phyloP scores from a whole-genome alignment of 1,140 invertebrate genomes.

The Leptonema lineaticorne region DNA sequence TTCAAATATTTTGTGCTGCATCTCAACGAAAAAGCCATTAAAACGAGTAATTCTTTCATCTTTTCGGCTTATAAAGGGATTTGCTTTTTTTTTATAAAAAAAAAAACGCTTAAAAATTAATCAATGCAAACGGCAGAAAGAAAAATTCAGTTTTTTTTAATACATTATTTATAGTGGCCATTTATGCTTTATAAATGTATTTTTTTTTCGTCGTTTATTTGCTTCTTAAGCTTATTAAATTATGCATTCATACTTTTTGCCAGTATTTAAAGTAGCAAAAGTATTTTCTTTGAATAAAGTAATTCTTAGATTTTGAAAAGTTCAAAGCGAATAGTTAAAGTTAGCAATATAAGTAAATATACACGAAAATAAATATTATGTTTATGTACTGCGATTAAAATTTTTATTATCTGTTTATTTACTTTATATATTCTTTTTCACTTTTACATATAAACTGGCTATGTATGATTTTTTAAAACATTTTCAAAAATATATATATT shows the following conservation, averaged over 20 bases:
- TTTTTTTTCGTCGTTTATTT: neutral
- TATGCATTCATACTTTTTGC: neutral
- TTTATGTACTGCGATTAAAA: too few species aligned
- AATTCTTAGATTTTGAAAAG: too few species aligned
- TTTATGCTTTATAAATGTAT: neutral
- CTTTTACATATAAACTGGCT: too few species aligned
- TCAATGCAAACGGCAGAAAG: neutral
- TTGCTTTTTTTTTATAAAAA: too few species aligned
- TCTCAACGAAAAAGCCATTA: neutral
- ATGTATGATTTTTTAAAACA: too few species aligned
- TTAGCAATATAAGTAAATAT: too few species aligned
- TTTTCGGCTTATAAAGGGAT: neutral
- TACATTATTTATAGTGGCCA: neutral
- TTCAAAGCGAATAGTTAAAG: too few species aligned
- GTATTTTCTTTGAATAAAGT: neutral
- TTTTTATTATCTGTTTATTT: too few species aligned
- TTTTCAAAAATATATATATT: too few species aligned
- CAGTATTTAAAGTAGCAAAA: neutral
- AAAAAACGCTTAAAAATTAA: neutral
- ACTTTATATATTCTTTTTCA: too few species aligned
- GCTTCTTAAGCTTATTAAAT: neutral
- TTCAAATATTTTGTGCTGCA: neutral
- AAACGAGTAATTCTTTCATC: neutral
- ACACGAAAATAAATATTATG: too few species aligned
- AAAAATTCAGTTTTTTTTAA: neutral